Base-by-base conservation (phyloP, 2,797 vertebrate species). In the Zalophus californianus region DNA sequence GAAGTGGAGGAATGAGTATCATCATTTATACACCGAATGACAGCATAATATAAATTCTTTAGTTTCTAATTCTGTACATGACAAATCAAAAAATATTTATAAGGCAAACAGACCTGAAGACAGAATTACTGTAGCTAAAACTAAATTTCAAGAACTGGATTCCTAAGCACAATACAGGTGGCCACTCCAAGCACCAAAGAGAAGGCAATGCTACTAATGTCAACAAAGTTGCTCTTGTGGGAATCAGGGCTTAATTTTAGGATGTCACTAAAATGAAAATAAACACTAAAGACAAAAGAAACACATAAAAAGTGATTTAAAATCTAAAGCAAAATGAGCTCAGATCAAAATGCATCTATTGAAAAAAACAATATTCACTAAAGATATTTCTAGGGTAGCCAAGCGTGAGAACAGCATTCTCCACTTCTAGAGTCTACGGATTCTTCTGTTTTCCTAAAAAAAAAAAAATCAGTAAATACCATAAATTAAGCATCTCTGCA, bases 291-390 rank as follows among this genome's bases (percentile, higher is more conserved):
- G 44, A 80, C 18, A 92, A 82, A 70, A 93, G 75, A 89, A 11
- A 75, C 32, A 70, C 12, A 80, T 38, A 60, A 90, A 94, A 60
- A 87, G n/a, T 52, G 2, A 62, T 44, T 93, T 82, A 72, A 56
- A 91, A 68, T 77, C 56, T 75, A 79, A 77, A 86, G 38, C n/a
- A 98, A 96, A 87, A 87, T 44, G 92, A 35, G 38, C 50, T 83
- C 38, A 18, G 2, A 80, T 58, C n/a, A 90, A 88, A 95, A 85
- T 25, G 10, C 96, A 86, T 54, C 41, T 23, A 62, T 5, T 79
- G 27, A 72, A 77, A 84, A 84, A 91, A 94, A 95, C 41, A 73
- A 41, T 68, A 85, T 75, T 95, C 50, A n/a, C 41, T 70, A 44
- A 75, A 13, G 6, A 16, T 84, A 80, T 88, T 91, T 95, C 62